Base-by-base conservation (phyloP, 2,888 invertebrate species). In the Eumerus sabulonum region DNA sequence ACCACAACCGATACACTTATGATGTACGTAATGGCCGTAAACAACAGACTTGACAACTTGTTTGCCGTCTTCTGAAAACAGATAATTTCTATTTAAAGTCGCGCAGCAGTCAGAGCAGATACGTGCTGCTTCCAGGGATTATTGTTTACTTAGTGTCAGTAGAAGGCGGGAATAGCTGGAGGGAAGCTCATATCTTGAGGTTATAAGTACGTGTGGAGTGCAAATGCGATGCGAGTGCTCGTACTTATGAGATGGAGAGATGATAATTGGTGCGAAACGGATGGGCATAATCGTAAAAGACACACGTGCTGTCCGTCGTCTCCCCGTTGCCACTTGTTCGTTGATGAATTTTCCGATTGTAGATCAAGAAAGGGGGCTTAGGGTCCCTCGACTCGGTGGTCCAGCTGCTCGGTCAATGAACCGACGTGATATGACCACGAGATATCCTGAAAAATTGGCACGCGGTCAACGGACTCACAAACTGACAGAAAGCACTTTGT, bases 71-170 rank as follows among this genome's bases (percentile, higher is more conserved):
- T 7, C 27, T 19, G 56, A 16, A 42, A 51, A n/a, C 16, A 76
- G 68, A 70, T 70, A 59, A 76, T 68, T 70, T 70, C 53, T 76
- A 70, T 76, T 70, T 76, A 68, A 70, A 64, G 63, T 9, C 27
- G 12, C 38, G 54, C 51, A 35, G 56, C 27, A 27, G 27, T 27
- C 14, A 38, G 16, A 59, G 16, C 36, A 57, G 13, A 14, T 14
- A 14, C 38, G 16, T 27, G 27, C 27, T 27, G 27, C 27, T 44
- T 38, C 19, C 17, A 36, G 42, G 48, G 42, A 44, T 57, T 40
- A 72, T 17, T 67, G 19, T 48, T 59, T 53, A 51, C 51, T 51
- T 51, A 51, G 63, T 27, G 50, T n/a, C n/a, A n/a, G n/a, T n/a
- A n/a, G 27, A 27, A 27, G 7, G 27, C 3, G 27, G 27, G 27